Evolutionary conservation across 2,888 invertebrate species (phyloP).

Genomic region (Lepas anatifera): DNA sequence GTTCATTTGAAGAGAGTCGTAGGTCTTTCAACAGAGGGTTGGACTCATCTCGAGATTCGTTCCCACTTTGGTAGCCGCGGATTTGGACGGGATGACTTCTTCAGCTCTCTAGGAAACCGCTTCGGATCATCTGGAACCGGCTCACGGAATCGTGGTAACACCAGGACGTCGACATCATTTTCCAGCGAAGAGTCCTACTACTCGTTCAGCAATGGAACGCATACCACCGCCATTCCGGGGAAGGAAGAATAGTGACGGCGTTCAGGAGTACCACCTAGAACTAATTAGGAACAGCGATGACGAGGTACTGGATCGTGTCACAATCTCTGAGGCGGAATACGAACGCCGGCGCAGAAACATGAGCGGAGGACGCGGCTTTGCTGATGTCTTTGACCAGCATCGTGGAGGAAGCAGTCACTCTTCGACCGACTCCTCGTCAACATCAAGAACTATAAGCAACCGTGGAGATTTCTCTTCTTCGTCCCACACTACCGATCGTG

Average conservation of each 20-base stretch:
- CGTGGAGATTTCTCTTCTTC: conserved; percentile 45
- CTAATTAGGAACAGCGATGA: conserved; percentile 44
- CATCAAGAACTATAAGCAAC: conserved; percentile 54
- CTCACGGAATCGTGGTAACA: not conserved
- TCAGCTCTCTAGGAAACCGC: not conserved
- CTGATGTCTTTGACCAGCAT: not conserved
- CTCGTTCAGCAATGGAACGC: conserved; percentile 37
- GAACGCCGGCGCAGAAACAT: not conserved
- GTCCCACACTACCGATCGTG: conserved; percentile 43
- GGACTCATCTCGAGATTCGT: not conserved
- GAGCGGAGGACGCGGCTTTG: not conserved
- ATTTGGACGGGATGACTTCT: not conserved
- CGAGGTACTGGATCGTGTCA: not conserved
- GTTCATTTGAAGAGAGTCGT: too few species aligned
- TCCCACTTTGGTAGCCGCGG: not conserved
- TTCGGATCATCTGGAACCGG: not conserved
- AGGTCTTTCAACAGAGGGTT: too few species aligned
- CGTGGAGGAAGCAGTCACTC: conserved; percentile 61
- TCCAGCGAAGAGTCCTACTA: conserved; percentile 16
- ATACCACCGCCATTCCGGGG: conserved; percentile 53
- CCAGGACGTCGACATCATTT: not conserved
- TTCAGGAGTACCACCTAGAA: conserved; percentile 75
- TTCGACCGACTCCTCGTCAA: conserved; percentile 74
- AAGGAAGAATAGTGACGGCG: conserved; percentile 44
- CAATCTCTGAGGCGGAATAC: not conserved